Base-by-base conservation (phyloP, 2,888 invertebrate species). In the Gisinianus flammeolus region DNA sequence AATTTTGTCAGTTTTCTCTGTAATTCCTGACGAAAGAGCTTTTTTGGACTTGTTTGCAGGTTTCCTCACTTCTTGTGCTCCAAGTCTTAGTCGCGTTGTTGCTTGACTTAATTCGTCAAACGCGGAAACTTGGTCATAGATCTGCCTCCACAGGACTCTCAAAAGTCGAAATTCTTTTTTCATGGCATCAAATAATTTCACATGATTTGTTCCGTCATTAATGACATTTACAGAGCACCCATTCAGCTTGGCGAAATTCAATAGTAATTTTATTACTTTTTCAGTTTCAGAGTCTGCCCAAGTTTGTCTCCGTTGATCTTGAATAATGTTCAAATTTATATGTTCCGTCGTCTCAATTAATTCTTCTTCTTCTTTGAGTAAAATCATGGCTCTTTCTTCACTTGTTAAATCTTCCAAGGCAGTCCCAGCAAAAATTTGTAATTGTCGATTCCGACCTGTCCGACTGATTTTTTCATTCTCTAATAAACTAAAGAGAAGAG, bases 31-130 rank as follows among this genome's bases (percentile, higher is more conserved):
- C n/a, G 78, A 68, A 0, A 82, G 62, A 12, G 76, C 78, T 79
- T 83, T 78, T n/a, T 68, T 31, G 6, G 72, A 72, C 58, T 77
- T 81, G 22, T 58, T 62, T 24, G 26, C 6, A 35, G 19, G 35
- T 68, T n/a, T 68, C 22, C 44, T 68, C 26, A 70, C 68, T 31
- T 56, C 66, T 22, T 62, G 62, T 12, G 31, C 22, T 58, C 68
- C 68, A 8, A 83, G 35, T 16, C 77, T 28, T 24, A 85, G 69
- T 62, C 85, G 56, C 0, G 85, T 85, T 2, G 85, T 84, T 10
- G 85, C 85, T 70, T 84, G 83, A 69, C 90, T 89, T 66, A 93
- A 86, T 87, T 94, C 93, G 87, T 94, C 93, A 78, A 90, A 89
- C 0, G 91, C 91, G 76, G 91, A 87, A 10, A 89, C 87, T 81